Evolutionary conservation across 2,888 invertebrate genomes (phyloP).

Genomic region (Drosophila flavopinicola): DNA sequence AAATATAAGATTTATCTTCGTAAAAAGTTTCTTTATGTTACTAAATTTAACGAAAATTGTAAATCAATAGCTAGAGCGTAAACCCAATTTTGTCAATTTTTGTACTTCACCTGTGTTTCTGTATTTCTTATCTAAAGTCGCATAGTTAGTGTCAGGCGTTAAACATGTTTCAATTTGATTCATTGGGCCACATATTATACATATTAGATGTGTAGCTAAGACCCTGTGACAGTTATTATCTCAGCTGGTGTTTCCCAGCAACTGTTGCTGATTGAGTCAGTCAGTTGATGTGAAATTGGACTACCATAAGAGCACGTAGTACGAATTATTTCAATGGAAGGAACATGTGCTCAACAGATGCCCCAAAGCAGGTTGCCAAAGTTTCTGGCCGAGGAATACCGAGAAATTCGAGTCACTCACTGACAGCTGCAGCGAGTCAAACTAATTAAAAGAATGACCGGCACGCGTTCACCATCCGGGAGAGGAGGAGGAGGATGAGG

Average conservation of each 20-base stretch:
- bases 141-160: conserved; percentile 1
- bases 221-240: conserved; percentile 35
- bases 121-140: conserved; percentile 7
- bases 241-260: conserved; percentile 20
- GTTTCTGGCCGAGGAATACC: conserved; percentile 15
- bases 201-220: conserved; percentile 4
- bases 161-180: conserved; percentile 18
- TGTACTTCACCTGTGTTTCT: not conserved
- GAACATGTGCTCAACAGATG: conserved; percentile 53
- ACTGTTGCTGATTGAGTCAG: conserved; percentile 22
- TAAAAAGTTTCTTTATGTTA: not conserved
- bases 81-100: not conserved
- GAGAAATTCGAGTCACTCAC: conserved; percentile 40
- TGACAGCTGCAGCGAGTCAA: conserved; percentile 54
- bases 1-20: not conserved
- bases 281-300: conserved; percentile 5
- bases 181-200: conserved; percentile 2
- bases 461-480: conserved; percentile 26
- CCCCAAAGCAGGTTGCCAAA: conserved; percentile 32
- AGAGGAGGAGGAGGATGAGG: not conserved
- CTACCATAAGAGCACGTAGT: conserved; percentile 34
- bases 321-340: conserved; percentile 28
- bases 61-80: too few relatives aligned
- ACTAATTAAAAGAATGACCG: conserved; percentile 58
- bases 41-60: too few relatives aligned